Percentiles rank a stretch among this genome's conserved stretches.
These are phyloP conservation scores for Eilema griseolum DNA, from an alignment of 2,888 invertebrate species.

Conservation along the genomic window DNA sequence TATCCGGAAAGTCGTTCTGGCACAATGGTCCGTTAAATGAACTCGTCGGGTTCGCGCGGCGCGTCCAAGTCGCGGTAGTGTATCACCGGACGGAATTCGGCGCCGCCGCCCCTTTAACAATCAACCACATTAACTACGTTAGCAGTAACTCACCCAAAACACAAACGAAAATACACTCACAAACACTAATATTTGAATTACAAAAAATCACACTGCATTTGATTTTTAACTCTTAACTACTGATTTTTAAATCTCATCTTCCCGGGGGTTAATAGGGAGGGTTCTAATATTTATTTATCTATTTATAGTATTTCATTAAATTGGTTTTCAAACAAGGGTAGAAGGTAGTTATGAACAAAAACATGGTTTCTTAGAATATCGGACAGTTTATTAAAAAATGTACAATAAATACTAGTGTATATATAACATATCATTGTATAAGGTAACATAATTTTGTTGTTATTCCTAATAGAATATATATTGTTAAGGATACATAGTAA, in stretches of 20 bases:
- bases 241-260: constrained; percentile 72
- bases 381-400: constrained; percentile 65
- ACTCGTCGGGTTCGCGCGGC: constrained; percentile 96
- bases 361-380: constrained; percentile 50
- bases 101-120: constrained; percentile 91
- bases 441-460: constrained; percentile 25
- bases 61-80: constrained; percentile 98
- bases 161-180: constrained; percentile 54
- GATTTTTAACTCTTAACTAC: constrained; percentile 27
- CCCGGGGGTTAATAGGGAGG: constrained; percentile 58
- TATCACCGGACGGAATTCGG: constrained; percentile 95
- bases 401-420: constrained; percentile 44
- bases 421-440: constrained; percentile 34
- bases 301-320: constrained; percentile 6
- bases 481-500: constrained; percentile 18
- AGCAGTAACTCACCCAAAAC: constrained; percentile 49
- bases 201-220: constrained; percentile 45
- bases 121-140: constrained; percentile 65
- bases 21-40: constrained; percentile 87
- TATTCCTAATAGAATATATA: constrained; percentile 17
- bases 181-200: constrained; percentile 39
- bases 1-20: constrained; percentile 56
- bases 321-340: constrained; percentile 27
- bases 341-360: constrained; percentile 52
- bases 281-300: neutral